Evolutionary conservation across 2,888 invertebrate genomes (phyloP).

Genomic region (Argyresthia goedartella): DNA sequence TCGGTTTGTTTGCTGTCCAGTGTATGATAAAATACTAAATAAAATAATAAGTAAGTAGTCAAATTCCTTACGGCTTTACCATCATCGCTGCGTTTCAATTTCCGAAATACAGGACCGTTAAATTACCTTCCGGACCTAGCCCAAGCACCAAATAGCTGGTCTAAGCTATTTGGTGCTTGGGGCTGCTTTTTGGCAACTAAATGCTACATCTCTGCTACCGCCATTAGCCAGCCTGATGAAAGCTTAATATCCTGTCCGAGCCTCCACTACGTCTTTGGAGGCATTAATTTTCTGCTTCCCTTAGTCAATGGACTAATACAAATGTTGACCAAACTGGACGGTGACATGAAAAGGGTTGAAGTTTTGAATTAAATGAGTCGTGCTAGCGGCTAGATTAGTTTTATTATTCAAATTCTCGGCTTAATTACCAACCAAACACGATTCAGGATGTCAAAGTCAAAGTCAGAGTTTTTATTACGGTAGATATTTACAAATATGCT

Average conservation of each 20-base stretch:
- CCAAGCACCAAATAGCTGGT: neutral
- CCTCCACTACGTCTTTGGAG: constrained; percentile 36
- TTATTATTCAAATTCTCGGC: too few species aligned
- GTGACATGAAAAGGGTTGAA: constrained; percentile 6
- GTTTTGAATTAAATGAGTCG: neutral
- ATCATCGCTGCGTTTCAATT: too few species aligned
- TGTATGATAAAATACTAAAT: too few species aligned
- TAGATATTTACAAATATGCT: too few species aligned
- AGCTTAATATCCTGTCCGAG: constrained; percentile 45
- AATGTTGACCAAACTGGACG: constrained; percentile 10
- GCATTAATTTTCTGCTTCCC: constrained; percentile 46
- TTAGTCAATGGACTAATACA: constrained; percentile 35
- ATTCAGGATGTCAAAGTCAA: too few species aligned
- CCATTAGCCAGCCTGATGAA: constrained; percentile 40
- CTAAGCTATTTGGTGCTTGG: neutral
- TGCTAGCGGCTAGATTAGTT: neutral
- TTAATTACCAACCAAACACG: too few species aligned
- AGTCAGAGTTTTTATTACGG: too few species aligned
- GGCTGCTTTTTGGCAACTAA: constrained; percentile 12
- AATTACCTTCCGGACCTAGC: neutral
- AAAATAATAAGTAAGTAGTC: too few species aligned
- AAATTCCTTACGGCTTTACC: too few species aligned
- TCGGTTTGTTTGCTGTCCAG: too few species aligned
- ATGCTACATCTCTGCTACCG: constrained; percentile 13
- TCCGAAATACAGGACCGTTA: neutral